Evolutionary conservation across 2,888 invertebrate species (phyloP).

Genomic region (Rhogogaster chlorosoma): DNA sequence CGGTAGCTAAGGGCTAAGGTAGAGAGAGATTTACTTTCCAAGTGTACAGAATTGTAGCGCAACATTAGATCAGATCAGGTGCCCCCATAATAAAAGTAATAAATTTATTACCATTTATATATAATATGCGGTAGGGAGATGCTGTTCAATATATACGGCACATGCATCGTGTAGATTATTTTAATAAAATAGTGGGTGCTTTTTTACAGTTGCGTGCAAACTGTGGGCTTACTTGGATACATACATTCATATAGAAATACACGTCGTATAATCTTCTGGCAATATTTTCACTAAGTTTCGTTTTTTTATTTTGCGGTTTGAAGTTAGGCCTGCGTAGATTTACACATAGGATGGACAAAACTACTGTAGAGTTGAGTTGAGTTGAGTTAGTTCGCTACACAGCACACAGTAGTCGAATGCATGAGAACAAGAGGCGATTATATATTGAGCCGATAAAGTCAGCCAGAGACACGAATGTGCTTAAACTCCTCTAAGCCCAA

Average conservation of each 20-base stretch:
- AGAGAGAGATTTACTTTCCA: conserved; percentile 70
- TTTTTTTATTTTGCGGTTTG: neutral
- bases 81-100: conserved; percentile 20
- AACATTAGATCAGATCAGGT: conserved; percentile 63
- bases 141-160: neutral
- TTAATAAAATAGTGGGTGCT: neutral
- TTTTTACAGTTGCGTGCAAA: conserved; percentile 12
- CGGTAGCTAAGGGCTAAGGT: conserved; percentile 49
- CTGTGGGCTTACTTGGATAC: neutral
- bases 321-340: neutral
- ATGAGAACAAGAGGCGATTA: neutral
- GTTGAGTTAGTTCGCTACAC: conserved; percentile 20
- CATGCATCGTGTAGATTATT: conserved; percentile 6
- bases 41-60: conserved; percentile 69
- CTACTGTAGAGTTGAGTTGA: neutral
- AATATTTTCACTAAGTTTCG: neutral
- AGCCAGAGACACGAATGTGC: neutral
- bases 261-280: neutral
- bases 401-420: neutral
- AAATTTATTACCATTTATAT: neutral
- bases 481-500: neutral
- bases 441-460: neutral
- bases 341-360: neutral
- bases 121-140: neutral
- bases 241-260: conserved; percentile 15